phyloP scores from a whole-genome alignment of 1,140 invertebrate species.

The Aplysia californica region DNA sequence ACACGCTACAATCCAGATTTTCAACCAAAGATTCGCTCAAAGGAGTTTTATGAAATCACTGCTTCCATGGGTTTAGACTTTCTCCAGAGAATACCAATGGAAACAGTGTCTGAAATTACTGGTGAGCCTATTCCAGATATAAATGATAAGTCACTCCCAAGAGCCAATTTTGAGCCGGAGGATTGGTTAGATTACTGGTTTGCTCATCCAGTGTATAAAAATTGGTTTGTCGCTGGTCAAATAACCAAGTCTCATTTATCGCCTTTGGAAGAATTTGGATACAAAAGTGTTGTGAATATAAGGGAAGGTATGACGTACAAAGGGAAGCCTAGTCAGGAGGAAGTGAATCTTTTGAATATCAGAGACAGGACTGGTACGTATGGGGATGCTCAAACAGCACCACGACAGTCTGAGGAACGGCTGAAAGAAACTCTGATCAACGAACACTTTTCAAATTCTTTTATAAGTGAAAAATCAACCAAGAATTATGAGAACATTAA shows the following conservation, averaged over 20 bases:
- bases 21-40: slow-evolving; percentile 40
- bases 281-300: slow-evolving; percentile 52
- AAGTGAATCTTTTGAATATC: slow-evolving; percentile 52
- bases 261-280: slow-evolving; percentile 39
- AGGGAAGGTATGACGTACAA: slow-evolving; percentile 41
- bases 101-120: slow-evolving; percentile 45
- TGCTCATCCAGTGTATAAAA: slow-evolving; percentile 52
- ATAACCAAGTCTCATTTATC: slow-evolving; percentile 44
- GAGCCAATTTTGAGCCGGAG: slow-evolving; percentile 37
- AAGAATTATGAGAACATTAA: slow-evolving; percentile 56
- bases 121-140: slow-evolving; percentile 40
- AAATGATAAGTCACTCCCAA: background rate
- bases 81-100: slow-evolving; percentile 39
- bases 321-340: slow-evolving; percentile 46
- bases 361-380: slow-evolving; percentile 46
- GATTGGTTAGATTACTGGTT: slow-evolving; percentile 56
- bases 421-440: slow-evolving; percentile 46
- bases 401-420: slow-evolving; percentile 39
- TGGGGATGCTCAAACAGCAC: slow-evolving; percentile 30
- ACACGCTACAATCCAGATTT: slow-evolving; percentile 28
- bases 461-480: slow-evolving; percentile 41
- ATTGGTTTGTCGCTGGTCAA: slow-evolving; percentile 56
- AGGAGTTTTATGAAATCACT: slow-evolving; percentile 47
- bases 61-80: slow-evolving; percentile 55
- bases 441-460: slow-evolving; percentile 38